These are phyloP conservation scores for Sarcophaga bullata DNA, from an alignment of 1,140 invertebrate genomes.

Conservation along the genomic window DNA sequence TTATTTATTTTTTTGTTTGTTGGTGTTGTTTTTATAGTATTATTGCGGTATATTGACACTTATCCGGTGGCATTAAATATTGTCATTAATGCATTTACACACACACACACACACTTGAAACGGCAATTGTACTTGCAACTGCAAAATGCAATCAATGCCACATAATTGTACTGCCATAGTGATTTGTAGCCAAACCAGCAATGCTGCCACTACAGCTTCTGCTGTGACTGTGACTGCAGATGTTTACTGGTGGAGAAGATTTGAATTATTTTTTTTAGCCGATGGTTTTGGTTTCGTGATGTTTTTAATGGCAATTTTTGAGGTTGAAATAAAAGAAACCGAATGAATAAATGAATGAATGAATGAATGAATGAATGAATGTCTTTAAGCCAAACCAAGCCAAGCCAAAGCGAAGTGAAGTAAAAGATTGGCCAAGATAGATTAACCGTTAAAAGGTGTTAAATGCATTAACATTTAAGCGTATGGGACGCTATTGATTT, in stretches of 20 bases:
- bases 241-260: neutral
- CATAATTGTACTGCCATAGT: neutral
- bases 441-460: neutral
- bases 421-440: slow-evolving; percentile 4
- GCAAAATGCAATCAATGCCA: neutral
- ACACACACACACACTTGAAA: neutral
- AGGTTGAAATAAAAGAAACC: neutral
- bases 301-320: neutral
- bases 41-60: slow-evolving; percentile 34
- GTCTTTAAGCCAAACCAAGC: neutral
- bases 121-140: neutral
- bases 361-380: too few relatives aligned
- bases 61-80: slow-evolving; percentile 40
- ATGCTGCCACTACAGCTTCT: neutral
- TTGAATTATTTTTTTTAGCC: slow-evolving; percentile 22
- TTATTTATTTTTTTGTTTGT: too few relatives aligned
- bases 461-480: neutral
- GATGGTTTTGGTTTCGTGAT: too few relatives aligned
- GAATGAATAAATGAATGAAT: too few relatives aligned
- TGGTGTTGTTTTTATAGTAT: neutral
- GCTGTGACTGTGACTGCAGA: neutral
- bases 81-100: slow-evolving; percentile 32
- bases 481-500: neutral
- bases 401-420: too few relatives aligned
- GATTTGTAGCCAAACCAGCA: neutral